Evolutionary conservation across 2,797 vertebrate genomes (phyloP).

Genomic region (Glyptemys insculpta): DNA sequence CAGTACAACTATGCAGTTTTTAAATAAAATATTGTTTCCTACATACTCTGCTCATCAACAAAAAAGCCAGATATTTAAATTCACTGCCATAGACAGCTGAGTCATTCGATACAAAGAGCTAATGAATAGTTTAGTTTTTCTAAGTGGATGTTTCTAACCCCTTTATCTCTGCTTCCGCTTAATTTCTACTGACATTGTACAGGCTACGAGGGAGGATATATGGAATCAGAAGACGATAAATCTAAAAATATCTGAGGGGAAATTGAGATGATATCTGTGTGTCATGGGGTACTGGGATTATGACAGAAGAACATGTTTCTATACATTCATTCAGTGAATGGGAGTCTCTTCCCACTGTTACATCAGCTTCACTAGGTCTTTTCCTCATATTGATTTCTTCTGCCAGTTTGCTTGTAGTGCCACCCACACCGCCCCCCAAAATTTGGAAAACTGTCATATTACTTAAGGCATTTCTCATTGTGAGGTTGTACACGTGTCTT

Average conservation of each 20-base stretch:
- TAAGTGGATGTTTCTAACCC: neutral
- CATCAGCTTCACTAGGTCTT: neutral
- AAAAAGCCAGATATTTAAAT: neutral
- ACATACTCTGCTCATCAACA: neutral
- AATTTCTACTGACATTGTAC: neutral
- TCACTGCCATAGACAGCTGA: neutral
- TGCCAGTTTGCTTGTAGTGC: neutral
- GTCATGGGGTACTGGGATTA: neutral
- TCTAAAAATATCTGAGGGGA: neutral
- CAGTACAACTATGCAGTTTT: neutral
- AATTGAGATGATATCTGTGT: neutral
- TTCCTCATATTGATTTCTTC: neutral
- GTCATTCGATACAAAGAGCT: neutral
- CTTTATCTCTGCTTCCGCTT: neutral
- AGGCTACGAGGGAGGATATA: neutral
- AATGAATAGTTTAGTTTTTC: neutral
- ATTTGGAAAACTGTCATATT: neutral
- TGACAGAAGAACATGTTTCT: neutral
- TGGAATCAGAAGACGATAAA: neutral
- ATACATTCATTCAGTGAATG: neutral
- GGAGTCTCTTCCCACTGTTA: neutral
- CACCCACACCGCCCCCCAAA: rapidly evolving
- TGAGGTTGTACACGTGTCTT: neutral
- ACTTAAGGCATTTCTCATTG: neutral
- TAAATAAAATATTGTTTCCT: neutral